These are phyloP conservation scores for Drosophila maculinotata DNA, from an alignment of 2,888 invertebrate genomes.

Conservation along the genomic window DNA sequence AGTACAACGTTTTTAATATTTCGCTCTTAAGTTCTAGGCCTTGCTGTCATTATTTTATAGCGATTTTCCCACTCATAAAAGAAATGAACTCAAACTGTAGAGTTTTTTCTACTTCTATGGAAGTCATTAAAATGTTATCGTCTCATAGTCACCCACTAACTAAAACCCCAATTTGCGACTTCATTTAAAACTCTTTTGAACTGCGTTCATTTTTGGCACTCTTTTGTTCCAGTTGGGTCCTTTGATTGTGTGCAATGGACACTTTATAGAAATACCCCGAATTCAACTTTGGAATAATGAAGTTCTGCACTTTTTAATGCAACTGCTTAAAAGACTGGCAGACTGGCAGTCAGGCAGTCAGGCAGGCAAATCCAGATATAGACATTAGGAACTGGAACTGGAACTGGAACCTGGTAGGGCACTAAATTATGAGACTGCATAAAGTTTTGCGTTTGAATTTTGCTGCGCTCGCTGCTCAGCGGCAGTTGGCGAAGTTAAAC, in stretches of 20 bases:
- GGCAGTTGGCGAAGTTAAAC: constrained; percentile 58
- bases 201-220: constrained; percentile 11
- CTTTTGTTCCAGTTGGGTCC: background rate
- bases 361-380: constrained; percentile 12
- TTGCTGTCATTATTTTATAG: too few relatives aligned
- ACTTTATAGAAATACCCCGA: constrained; percentile 14
- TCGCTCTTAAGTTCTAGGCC: too few relatives aligned
- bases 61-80: too few relatives aligned
- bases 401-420: constrained; percentile 15
- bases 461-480: constrained; percentile 12
- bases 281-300: constrained; percentile 24
- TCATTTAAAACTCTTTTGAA: constrained; percentile 6
- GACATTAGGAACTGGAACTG: constrained; percentile 1
- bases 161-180: constrained; percentile 12
- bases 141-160: constrained; percentile 4
- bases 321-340: constrained; percentile 45
- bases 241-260: constrained; percentile 19
- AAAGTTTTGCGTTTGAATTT: constrained; percentile 31
- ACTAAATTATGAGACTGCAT: constrained; percentile 69
- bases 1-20: too few relatives aligned
- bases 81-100: too few relatives aligned
- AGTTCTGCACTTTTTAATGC: constrained; percentile 46
- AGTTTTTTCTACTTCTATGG: constrained; percentile 5
- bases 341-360: constrained; percentile 11
- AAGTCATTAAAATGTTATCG: background rate